phyloP scores from a whole-genome alignment of 2,797 vertebrate genomes.

The Onychomys leucogaster region DNA sequence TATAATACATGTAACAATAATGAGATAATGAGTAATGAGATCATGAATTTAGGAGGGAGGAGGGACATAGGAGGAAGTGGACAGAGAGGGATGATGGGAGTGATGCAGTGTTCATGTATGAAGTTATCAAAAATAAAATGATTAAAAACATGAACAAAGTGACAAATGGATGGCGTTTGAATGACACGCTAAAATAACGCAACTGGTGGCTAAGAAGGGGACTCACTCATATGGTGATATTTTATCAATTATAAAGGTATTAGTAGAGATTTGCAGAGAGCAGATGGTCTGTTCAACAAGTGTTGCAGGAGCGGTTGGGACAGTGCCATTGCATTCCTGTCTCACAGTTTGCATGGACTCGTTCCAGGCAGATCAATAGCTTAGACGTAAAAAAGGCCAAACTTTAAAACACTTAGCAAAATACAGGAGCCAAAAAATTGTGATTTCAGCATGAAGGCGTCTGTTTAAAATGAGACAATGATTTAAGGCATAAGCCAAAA shows the following conservation, averaged over 20 bases:
- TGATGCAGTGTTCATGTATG: neutral
- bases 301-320: neutral
- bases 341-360: neutral
- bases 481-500: neutral
- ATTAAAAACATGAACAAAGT: neutral
- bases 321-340: neutral
- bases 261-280: neutral
- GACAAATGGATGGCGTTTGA: neutral
- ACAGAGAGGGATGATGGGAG: neutral
- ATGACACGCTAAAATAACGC: neutral
- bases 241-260: neutral
- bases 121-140: neutral
- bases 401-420: slow-evolving; percentile 4
- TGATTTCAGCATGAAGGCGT: neutral
- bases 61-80: neutral
- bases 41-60: neutral
- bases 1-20: neutral
- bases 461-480: neutral
- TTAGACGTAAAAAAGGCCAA: neutral
- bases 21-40: neutral
- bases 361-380: neutral
- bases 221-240: neutral
- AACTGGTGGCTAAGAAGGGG: neutral
- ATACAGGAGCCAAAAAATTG: neutral
- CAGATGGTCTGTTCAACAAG: neutral